Conservation (phyloP, 2,888 invertebrate species). For the Euphydryas editha region DNA sequence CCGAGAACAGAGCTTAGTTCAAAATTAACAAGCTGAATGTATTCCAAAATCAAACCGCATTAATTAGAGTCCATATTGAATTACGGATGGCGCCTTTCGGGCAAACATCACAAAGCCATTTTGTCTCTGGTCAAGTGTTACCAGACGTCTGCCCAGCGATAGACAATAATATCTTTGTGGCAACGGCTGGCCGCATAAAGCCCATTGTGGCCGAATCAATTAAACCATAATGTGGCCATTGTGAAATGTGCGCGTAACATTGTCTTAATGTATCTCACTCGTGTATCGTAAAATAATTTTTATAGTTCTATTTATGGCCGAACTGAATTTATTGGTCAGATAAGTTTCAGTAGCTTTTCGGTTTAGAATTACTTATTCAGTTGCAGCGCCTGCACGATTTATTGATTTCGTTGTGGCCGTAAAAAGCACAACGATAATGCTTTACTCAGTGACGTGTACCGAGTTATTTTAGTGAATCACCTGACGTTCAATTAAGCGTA, state of each 20-base stretch:
- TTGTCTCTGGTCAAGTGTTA: constrained; percentile 82
- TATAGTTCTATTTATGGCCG: constrained; percentile 79
- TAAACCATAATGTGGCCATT: constrained; percentile 80
- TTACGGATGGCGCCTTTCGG: constrained; percentile 80
- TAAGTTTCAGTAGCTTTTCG: constrained; percentile 73
- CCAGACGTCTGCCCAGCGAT: constrained; percentile 77
- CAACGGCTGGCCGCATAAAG: constrained; percentile 68
- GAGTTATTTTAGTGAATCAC: constrained; percentile 44
- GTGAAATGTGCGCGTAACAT: constrained; percentile 75
- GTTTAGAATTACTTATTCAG: constrained; percentile 65
- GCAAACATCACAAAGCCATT: constrained; percentile 79
- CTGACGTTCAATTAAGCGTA: constrained; percentile 48
- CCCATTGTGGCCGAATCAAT: constrained; percentile 80
- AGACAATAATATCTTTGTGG: constrained; percentile 80
- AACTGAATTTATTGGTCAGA: constrained; percentile 76
- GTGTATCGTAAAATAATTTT: constrained; percentile 79
- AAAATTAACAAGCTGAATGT: constrained; percentile 43
- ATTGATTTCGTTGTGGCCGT: constrained; percentile 60
- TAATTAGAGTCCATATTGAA: constrained; percentile 64
- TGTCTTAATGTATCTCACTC: constrained; percentile 80
- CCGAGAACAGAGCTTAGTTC: constrained; percentile 32
- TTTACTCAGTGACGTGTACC: constrained; percentile 34
- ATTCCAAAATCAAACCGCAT: constrained; percentile 54
- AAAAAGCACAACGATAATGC: constrained; percentile 45
- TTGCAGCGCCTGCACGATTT: constrained; percentile 51